Base-by-base conservation (phyloP, 2,113 vertebrate genomes). In the Siphamia tubifer region DNA sequence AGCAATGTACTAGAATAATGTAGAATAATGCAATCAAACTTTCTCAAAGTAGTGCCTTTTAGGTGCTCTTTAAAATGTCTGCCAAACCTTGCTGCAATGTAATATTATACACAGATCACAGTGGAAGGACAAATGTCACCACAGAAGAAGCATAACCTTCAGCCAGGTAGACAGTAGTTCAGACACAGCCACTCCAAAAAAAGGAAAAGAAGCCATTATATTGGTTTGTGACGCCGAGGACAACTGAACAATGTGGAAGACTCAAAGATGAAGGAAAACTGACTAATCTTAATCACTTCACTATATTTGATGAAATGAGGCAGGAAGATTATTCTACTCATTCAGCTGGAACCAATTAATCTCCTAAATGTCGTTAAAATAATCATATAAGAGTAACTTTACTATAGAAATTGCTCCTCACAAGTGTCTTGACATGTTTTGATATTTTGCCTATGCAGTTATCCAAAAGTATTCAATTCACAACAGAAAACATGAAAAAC, bases 61-160 rank as follows among this genome's bases (percentile, higher is more conserved):
- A 36, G 30, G 24, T 63, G 16, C 34, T 44, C 38, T 49, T 43
- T 16, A 10, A 17, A 12, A 9, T 21, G 20, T 8, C 3, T 34
- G 13, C 36, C 16, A n/a, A 34, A 7, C 51, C 28, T 53, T 12
- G 35, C 54, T 16, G 20, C 4, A n/a, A 43, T 57, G 38, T 38
- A 42, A 62, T 28, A 42, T 52, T 19, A 35, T 24, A 67, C 10
- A 11, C 45, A 48, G 65, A 56, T 32, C 27, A 47, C 32, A 63
- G 20, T 47, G 61, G 42, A 67, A 48, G 0, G 51, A 66, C 3
- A 74, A 57, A 69, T 43, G 64, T 80, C 42, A 82, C 36, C 61
- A 39, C 56, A 30, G 27, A 31, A 17, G 39, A 40, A 62, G 56
- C 38, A 51, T 72, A 67, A 43, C 68, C 38, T 43, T 16, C 38